Evolutionary conservation across 2,797 vertebrate species (phyloP), one percentile per base, ranked within the genome.

Genomic region (Poecilia gillii): DNA sequence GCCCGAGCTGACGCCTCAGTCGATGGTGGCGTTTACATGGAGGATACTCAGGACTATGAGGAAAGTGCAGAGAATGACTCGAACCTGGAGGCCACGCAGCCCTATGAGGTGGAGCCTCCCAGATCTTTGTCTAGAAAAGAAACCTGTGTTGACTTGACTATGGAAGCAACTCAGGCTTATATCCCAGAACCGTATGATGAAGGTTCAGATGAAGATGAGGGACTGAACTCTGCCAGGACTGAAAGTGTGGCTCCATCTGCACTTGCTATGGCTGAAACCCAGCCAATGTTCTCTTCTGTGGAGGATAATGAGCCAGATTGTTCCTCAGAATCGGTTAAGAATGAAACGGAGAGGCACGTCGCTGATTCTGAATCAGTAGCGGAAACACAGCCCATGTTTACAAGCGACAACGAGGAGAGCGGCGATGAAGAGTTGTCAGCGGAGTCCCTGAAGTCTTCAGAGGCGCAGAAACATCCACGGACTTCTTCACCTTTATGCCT

Each of bases 141-240:
- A 64, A 72, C 43, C 20, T 88, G 59, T 46, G 72, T 64, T 31
- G 83, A 94, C 85, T 72, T 94, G 25, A 85, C 81, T n/a, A 77
- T 93, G 39, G 90, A 94, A 75, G 91, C 89, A 80, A 96, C 95
- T 6, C 95, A 96, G 81, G 90, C 90, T 1, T 96, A 92, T 53
- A 72, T 87, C 72, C 66, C 82, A 75, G 85, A 85, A 23, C 3
- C 72, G 0, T 43, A 1, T 47, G 39, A 9, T 79, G 82, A 84
- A n/a, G 82, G 87, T 43, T 80, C 43, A 1, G 74, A 87, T 49
- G 83, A 86, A 13, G 79, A 89, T 73, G 84, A 76, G 33, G 80
- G 9, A 45, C 74, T 68, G 55, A 80, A 79, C 43, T 12, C 55
- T 1, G 72, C 80, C 31, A 39, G 66, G 73, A 80, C 87, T 80